Conservation (phyloP, 2,113 vertebrate genomes). For the Archocentrus centrarchus region DNA sequence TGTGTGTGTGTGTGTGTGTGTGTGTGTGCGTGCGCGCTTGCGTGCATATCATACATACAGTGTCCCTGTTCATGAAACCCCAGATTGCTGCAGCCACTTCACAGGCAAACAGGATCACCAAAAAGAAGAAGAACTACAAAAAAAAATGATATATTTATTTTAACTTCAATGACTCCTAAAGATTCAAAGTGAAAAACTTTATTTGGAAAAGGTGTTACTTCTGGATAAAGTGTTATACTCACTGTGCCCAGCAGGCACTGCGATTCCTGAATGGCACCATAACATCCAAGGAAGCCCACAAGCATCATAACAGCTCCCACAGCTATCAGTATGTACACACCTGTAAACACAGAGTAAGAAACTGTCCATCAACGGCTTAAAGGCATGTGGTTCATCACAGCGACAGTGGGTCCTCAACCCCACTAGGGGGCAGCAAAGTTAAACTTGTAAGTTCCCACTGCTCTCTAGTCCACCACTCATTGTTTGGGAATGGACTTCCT, state of each 20-base stretch:
- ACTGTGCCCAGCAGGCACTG: conserved; percentile 98
- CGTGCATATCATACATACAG: conserved; percentile 77
- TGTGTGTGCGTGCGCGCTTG: neutral
- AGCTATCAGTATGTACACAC: conserved; percentile 96
- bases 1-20: neutral
- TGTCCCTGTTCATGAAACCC: conserved; percentile 96
- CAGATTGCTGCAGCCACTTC: conserved; percentile 98
- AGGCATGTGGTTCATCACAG: neutral
- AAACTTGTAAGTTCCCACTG: neutral
- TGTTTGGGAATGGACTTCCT: conserved; percentile 40
- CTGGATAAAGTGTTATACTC: conserved; percentile 56
- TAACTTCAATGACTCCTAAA: neutral
- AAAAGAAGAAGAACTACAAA: conserved; percentile 94
- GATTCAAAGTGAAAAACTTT: neutral
- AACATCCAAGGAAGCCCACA: conserved; percentile 98
- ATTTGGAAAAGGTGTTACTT: neutral
- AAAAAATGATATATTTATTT: neutral
- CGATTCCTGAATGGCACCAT: conserved; percentile 98
- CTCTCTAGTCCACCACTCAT: conserved; percentile 17
- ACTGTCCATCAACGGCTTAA: neutral
- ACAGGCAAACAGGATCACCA: conserved; percentile 97
- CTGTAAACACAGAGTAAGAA: conserved; percentile 69
- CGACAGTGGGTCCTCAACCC: neutral
- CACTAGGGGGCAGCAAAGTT: conserved; percentile 65
- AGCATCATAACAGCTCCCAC: conserved; percentile 99